These are phyloP conservation scores for Ia io DNA, from an alignment of 2,113 vertebrate genomes.

Conservation along the genomic window DNA sequence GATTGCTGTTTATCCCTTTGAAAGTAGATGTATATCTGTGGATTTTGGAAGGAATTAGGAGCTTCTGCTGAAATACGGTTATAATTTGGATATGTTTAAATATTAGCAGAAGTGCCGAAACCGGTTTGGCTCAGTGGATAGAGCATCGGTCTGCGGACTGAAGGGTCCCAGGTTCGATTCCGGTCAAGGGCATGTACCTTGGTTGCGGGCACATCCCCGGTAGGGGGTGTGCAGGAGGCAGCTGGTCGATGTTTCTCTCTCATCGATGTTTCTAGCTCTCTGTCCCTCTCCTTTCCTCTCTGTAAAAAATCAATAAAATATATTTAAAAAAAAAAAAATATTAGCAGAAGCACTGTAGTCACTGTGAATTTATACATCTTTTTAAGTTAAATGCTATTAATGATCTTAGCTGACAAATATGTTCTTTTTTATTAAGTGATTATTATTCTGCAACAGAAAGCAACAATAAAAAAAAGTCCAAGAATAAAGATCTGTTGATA, in stretches of 20 bases:
- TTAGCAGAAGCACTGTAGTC: background rate
- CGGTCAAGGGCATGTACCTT: too few species aligned
- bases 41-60: background rate
- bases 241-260: too few species aligned
- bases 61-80: constrained; percentile 24
- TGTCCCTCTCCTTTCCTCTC: too few species aligned
- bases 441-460: constrained; percentile 34
- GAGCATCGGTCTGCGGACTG: too few species aligned
- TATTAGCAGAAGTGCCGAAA: background rate
- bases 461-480: background rate
- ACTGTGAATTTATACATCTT: constrained; percentile 9
- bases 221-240: too few species aligned
- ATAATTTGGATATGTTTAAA: constrained; percentile 35
- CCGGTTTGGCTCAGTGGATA: too few species aligned
- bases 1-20: constrained; percentile 27
- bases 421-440: constrained; percentile 30
- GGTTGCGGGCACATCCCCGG: too few species aligned
- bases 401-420: constrained; percentile 16
- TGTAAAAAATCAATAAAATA: too few species aligned
- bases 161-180: too few species aligned
- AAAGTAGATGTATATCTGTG: constrained; percentile 3
- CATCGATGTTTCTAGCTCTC: too few species aligned
- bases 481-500: background rate
- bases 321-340: too few species aligned
- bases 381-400: constrained; percentile 24